A percentile compares a stretch with the other conserved stretches of the same genome.
phyloP scores from a whole-genome alignment of 1,140 invertebrate species.

The Homarus americanus region DNA sequence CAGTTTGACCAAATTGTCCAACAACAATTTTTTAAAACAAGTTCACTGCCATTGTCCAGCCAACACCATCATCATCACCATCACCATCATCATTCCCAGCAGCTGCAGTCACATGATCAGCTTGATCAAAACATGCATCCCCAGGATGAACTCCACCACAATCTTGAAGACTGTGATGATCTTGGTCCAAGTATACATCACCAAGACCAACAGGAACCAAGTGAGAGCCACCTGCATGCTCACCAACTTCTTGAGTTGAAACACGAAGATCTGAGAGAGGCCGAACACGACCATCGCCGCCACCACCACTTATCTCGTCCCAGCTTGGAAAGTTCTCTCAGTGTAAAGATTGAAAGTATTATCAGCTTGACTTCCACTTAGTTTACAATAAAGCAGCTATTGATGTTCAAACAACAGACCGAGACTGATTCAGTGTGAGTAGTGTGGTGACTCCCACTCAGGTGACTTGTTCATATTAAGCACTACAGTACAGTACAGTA shows the following conservation, averaged over 20 bases:
- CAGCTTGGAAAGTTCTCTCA: background rate
- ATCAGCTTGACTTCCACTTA: background rate
- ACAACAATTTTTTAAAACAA: slow-evolving; percentile 12
- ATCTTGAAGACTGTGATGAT: slow-evolving; percentile 29
- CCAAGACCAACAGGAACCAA: slow-evolving; percentile 18
- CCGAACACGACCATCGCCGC: background rate
- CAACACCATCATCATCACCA: slow-evolving; percentile 5
- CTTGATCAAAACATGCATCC: background rate
- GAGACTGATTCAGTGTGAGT: too few species aligned
- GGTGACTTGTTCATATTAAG: too few species aligned
- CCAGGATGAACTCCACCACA: background rate
- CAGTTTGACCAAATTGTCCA: slow-evolving; percentile 19
- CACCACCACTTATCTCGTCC: slow-evolving; percentile 1
- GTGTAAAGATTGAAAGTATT: slow-evolving; percentile 27
- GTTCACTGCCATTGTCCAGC: background rate
- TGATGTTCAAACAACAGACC: too few species aligned
- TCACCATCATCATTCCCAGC: background rate
- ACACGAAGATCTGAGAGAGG: background rate
- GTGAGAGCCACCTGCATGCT: background rate
- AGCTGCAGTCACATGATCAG: background rate
- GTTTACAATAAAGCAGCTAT: too few species aligned
- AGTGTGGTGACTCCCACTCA: too few species aligned
- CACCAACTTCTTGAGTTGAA: background rate
- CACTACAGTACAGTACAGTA: too few species aligned
- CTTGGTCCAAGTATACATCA: slow-evolving; percentile 18